Base-by-base conservation (phyloP, 2,888 invertebrate genomes). In the Nemapogon koenigi region DNA sequence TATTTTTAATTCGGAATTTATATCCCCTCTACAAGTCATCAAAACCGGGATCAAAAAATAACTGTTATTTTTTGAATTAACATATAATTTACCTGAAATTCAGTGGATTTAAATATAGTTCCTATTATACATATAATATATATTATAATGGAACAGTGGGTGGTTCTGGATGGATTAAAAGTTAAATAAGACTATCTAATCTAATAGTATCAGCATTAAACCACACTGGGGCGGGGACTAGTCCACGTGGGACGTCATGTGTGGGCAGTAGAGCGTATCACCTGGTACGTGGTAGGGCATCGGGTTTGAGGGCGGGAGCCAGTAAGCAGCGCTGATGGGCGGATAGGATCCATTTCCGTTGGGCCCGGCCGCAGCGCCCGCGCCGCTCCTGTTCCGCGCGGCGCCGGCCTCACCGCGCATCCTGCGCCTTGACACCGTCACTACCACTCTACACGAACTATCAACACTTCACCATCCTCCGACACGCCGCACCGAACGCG, bases 241-340 rank as follows among this genome's bases (percentile, higher is more conserved):
- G n/a, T n/a, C n/a, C n/a, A n/a, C 22, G 10, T 10, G 22, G 35
- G 19, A 4, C 22, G 19, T 18, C 35, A 14, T 15, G n/a, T 28
- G 8, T 10, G 35, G 25, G 18, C 28, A 17, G 11, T 28, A 7
- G 17, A 28, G 37, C 37, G 28, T 28, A 28, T 37, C 86, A 91
- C 91, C 91, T 90, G 91, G 91, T 70, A 90, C 83, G 67, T 90
- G 85, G 79, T 91, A 90, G 57, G 90, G 90, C 62, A 87, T 87
- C 53, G 88, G 87, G 71, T 86, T 87, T 47, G 89, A 84, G 57
- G 90, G 87, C 49, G 90, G 89, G 58, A 90, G 85, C 90, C 90
- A 91, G 76, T 91, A 90, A 62, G 90, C 88, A 65, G 89, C 85
- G 70, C 87, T 88, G 81, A 90, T 90, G 54, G 90, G 83, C 63